Percentiles rank a stretch among this genome's conserved stretches.
Evolutionary conservation across 2,888 invertebrate species (phyloP).

Genomic region (Sympetrum striolatum): DNA sequence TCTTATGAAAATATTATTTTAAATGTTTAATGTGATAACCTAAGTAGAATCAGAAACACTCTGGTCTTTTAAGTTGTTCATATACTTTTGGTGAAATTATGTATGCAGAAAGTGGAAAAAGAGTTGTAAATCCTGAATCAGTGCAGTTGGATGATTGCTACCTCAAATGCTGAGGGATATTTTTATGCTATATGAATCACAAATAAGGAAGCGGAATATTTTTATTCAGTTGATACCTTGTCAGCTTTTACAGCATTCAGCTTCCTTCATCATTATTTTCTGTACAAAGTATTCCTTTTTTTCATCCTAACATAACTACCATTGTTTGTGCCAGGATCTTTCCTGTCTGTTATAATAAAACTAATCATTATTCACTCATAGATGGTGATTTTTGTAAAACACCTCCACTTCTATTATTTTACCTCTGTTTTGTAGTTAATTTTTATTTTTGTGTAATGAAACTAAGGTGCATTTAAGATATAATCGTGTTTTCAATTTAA

Average conservation of each 20-base stretch:
- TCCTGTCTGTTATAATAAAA: neutral
- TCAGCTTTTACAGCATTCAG: neutral
- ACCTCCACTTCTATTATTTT: neutral
- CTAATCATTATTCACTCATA: neutral
- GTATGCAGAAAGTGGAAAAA: neutral
- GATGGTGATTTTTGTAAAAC: neutral
- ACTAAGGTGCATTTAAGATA: neutral
- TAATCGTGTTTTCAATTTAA: neutral
- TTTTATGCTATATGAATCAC: neutral
- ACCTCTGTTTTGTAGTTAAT: neutral
- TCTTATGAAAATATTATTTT: neutral
- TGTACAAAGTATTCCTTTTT: neutral
- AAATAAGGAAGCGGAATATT: neutral
- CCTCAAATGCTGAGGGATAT: neutral
- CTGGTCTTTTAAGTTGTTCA: neutral
- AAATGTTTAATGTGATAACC: neutral
- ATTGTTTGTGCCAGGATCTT: neutral
- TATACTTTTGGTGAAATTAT: neutral
- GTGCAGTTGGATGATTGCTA: neutral
- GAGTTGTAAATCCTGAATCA: neutral
- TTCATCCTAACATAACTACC: neutral
- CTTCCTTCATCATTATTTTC: neutral
- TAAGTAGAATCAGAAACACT: neutral
- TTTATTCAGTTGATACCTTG: neutral
- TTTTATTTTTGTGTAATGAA: neutral